phyloP scores from a whole-genome alignment of 2,113 vertebrate species.

The Hyperoodon ampullatus region DNA sequence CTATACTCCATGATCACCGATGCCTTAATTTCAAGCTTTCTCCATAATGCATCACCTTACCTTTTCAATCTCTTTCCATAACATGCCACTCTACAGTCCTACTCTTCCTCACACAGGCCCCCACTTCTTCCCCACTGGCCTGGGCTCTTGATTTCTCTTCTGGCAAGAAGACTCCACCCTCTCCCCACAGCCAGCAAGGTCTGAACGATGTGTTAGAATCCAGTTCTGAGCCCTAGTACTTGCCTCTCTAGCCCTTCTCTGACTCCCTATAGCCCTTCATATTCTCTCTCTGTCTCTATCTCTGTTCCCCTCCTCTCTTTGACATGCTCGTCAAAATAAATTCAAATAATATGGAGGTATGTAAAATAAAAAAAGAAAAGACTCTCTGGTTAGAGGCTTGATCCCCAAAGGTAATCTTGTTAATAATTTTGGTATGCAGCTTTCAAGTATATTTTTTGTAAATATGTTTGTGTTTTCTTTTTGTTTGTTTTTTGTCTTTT shows the following conservation, averaged over 20 bases:
- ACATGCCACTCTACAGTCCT: not conserved
- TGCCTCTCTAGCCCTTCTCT: not conserved
- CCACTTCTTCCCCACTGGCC: not conserved
- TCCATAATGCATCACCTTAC: not conserved
- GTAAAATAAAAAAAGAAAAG: slow-evolving; percentile 20
- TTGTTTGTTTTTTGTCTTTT: not conserved
- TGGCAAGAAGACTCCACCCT: not conserved
- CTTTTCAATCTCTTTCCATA: not conserved
- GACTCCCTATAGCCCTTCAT: not conserved
- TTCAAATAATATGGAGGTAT: not conserved
- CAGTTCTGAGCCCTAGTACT: not conserved
- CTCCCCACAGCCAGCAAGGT: not conserved
- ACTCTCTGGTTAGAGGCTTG: not conserved
- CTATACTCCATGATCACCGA: not conserved
- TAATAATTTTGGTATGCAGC: not conserved
- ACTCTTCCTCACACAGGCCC: not conserved
- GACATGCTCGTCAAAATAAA: not conserved
- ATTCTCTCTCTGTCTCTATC: not conserved
- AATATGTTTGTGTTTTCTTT: not conserved
- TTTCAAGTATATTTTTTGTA: slow-evolving; percentile 16
- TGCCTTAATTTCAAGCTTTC: not conserved
- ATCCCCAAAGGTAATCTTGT: not conserved
- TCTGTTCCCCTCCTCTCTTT: not conserved
- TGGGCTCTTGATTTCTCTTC: not conserved
- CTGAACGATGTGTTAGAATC: not conserved